Evolutionary conservation across 1,140 invertebrate species (phyloP).

Genomic region (Agrypnia vestita): DNA sequence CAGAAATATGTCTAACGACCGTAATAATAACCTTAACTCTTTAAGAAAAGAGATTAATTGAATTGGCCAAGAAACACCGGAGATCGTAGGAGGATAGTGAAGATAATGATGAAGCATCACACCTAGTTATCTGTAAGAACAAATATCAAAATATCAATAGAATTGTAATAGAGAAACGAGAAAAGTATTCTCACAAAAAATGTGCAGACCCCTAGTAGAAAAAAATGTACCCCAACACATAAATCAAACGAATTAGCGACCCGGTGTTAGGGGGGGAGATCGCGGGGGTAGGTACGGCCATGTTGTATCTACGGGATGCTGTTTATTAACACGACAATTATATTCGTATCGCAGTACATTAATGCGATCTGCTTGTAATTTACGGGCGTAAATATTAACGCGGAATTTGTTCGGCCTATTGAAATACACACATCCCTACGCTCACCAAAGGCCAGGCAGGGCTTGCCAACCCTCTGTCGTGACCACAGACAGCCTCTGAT

Average conservation of each 20-base stretch:
- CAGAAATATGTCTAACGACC: too few species aligned
- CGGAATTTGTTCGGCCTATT: slow-evolving; percentile 43
- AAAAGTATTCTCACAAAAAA: too few species aligned
- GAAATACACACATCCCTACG: slow-evolving; percentile 12
- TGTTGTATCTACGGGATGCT: slow-evolving; percentile 19
- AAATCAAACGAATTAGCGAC: slow-evolving; percentile 17
- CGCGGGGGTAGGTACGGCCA: background rate
- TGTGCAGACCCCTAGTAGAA: background rate
- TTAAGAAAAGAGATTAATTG: too few species aligned
- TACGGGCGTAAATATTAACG: slow-evolving; percentile 38
- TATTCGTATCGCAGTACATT: slow-evolving; percentile 38
- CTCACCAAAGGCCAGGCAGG: background rate
- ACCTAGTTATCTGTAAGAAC: too few species aligned
- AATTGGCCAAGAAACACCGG: too few species aligned
- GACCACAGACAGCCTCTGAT: too few species aligned
- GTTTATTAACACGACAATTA: slow-evolving; percentile 42
- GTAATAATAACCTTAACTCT: too few species aligned
- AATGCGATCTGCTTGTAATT: slow-evolving; percentile 34
- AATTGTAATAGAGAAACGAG: too few species aligned
- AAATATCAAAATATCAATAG: too few species aligned
- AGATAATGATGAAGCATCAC: too few species aligned
- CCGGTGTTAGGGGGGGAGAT: background rate
- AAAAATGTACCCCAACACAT: background rate
- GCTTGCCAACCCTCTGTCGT: too few species aligned
- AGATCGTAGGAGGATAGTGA: too few species aligned